phyloP scores from a whole-genome alignment of 2,113 vertebrate genomes.

The Petrocephalus microphthalmus region DNA sequence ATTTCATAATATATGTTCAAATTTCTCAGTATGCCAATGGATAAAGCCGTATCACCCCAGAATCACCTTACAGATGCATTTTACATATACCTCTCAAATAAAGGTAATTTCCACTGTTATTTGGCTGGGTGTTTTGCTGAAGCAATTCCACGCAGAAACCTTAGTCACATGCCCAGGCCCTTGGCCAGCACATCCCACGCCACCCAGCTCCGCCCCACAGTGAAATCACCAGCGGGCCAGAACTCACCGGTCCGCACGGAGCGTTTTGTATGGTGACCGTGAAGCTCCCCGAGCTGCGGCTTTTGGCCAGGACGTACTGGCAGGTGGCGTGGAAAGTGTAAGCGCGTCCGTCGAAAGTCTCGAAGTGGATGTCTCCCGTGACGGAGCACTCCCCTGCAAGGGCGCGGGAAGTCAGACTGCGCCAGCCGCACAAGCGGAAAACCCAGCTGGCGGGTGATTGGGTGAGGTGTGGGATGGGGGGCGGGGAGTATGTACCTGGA shows the following conservation, averaged over 20 bases:
- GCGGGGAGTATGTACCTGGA: constrained; percentile 64
- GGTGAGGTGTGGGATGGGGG: background rate
- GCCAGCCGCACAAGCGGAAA: background rate
- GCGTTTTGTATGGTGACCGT: constrained; percentile 80
- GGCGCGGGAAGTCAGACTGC: background rate
- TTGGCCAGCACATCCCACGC: background rate
- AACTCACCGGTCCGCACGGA: constrained; percentile 81
- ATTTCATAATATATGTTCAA: background rate
- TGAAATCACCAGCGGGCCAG: too few species aligned
- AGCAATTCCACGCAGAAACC: background rate
- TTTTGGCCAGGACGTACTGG: constrained; percentile 89
- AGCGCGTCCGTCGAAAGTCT: constrained; percentile 82
- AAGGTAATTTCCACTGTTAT: background rate
- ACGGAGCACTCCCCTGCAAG: constrained; percentile 84
- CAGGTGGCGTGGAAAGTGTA: constrained; percentile 84
- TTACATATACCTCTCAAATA: background rate
- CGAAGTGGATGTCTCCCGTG: constrained; percentile 84
- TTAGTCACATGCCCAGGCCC: background rate
- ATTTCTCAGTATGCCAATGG: background rate
- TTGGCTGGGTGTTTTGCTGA: background rate
- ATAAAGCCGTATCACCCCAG: background rate
- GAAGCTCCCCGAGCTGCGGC: constrained; percentile 72
- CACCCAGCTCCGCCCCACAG: background rate
- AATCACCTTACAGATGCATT: background rate
- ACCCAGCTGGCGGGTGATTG: background rate